Conservation (phyloP, 2,888 invertebrate species). For the Drosophila leonis region DNA sequence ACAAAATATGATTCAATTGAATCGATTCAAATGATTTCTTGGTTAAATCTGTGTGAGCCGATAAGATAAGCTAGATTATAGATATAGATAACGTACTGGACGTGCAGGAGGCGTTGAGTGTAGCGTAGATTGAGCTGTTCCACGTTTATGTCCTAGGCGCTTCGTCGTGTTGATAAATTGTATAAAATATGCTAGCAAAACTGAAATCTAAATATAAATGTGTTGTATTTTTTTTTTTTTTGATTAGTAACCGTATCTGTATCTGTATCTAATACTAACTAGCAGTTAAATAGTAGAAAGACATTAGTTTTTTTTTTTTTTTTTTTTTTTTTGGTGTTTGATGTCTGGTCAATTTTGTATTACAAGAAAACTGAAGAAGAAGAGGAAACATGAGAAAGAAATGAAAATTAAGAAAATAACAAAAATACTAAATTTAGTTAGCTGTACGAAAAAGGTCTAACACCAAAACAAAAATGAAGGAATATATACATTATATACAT, state of each 20-base stretch:
- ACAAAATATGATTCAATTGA: not conserved
- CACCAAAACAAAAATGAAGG: slow-evolving; percentile 49
- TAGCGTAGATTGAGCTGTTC: slow-evolving; percentile 58
- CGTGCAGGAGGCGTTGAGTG: slow-evolving; percentile 8
- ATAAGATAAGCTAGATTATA: slow-evolving; percentile 17
- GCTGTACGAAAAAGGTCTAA: slow-evolving; percentile 56
- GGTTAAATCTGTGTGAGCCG: slow-evolving; percentile 1
- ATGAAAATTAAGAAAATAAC: not conserved
- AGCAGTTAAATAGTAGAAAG: slow-evolving; percentile 61
- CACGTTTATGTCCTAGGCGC: slow-evolving; percentile 69
- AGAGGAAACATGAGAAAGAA: slow-evolving; percentile 6
- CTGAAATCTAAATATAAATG: slow-evolving; percentile 28
- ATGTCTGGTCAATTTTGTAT: slow-evolving; percentile 73
- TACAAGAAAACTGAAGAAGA: not conserved
- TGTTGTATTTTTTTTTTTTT: slow-evolving; percentile 54
- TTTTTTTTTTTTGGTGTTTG: slow-evolving; percentile 39
- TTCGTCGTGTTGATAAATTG: slow-evolving; percentile 60
- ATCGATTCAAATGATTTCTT: not conserved
- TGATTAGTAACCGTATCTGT: slow-evolving; percentile 43
- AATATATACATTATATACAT: not conserved
- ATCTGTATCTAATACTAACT: slow-evolving; percentile 74
- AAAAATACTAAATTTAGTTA: slow-evolving; percentile 48
- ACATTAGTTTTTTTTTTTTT: slow-evolving; percentile 44
- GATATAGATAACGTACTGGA: slow-evolving; percentile 11
- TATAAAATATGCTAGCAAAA: slow-evolving; percentile 48